Evolutionary conservation across 1,140 invertebrate species (phyloP), one percentile per base, ranked within the genome.

Genomic region (Drosophila asahinai): DNA sequence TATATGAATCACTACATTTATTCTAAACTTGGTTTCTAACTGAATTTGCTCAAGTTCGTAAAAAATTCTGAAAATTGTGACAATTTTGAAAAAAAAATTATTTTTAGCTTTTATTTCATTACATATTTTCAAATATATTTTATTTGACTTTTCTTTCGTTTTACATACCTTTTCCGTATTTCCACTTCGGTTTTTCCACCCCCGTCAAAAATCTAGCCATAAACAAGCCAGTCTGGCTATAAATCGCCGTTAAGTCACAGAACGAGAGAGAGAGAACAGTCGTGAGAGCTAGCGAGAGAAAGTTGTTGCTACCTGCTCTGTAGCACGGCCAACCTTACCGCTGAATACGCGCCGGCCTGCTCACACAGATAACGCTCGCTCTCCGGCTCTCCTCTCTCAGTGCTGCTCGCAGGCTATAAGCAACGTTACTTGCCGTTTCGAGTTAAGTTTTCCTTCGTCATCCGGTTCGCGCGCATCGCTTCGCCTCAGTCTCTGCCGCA

Each of bases 391-490:
- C 58, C 27, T 15, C n/a, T 33, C 30, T 33, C 30, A 9, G 15
- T 7, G 15, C 15, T 3, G 27, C 47, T 48, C 43, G n/a, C 49
- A 49, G 58, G 52, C 60, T 79, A 79, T 72, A 79, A 79, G 77
- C 77, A 72, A 79, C 54, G 59, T 33, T 47, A 48, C 54, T 59
- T 14, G 38, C 11, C 22, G 57, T n/a, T 64, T 9, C 47, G 47
- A 76, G 64, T 73, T 71, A 54, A 86, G 79, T 86, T 76, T 82
- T 68, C 71, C 66, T 59, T 74, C 67, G 51, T 79, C 72, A 43
- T 52, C 60, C 79, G 67, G 75, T 77, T 67, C 81, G 80, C 59
- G 68, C 64, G 49, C 59, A 70, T 59, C 54, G 66, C 30, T 19
- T 14, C 61, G 55, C 22, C 25, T 33, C 54, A 55, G 62, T 45